Evolutionary conservation across 2,888 invertebrate species (phyloP), one percentile per base, ranked within the genome.

Genomic region (Polydrusus pterygomalis): DNA sequence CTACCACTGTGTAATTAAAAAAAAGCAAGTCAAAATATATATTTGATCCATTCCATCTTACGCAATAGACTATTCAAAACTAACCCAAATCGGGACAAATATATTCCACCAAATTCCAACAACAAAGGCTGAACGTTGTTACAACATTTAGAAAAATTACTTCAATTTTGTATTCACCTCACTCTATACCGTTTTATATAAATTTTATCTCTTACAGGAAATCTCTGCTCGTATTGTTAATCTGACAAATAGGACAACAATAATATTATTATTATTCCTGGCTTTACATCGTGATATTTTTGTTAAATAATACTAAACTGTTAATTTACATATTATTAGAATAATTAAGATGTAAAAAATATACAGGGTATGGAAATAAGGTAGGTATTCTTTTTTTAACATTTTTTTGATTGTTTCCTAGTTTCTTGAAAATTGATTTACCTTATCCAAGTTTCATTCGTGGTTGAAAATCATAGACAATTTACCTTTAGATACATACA

Each of bases 171-270:
- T 70, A 70, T 70, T 70, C 70, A 60, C 43, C 70, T 56, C 70
- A 56, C 70, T 47, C 30, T 58, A 30, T 18, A 34, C 20, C 70
- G 45, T 70, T 70, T 62, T 70, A 58, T 58, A 60, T 58, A 60
- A 70, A 70, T 45, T 54, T 70, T 60, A 70, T 70, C 70, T 70
- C 30, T 60, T 49, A 25, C 70, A 70, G 60, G 70, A 70, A 58
- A 70, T 60, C 70, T 70, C 20, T 62, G 18, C 25, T 58, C 5
- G 68, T 68, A 70, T 60, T 70, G 70, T 60, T 70, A 70, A 47
- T 45, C 40, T 70, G 58, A 70, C 62, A 70, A 70, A 70, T 70
- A 43, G 70, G 70, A 70, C 60, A 40, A 40, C 51, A 60, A 51
- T 17, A n/a, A 17, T 47, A 47, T 58, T 54, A 30, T 49, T 65